Base-by-base conservation (phyloP, 2,888 invertebrate genomes). In the Macrophya annulata region DNA sequence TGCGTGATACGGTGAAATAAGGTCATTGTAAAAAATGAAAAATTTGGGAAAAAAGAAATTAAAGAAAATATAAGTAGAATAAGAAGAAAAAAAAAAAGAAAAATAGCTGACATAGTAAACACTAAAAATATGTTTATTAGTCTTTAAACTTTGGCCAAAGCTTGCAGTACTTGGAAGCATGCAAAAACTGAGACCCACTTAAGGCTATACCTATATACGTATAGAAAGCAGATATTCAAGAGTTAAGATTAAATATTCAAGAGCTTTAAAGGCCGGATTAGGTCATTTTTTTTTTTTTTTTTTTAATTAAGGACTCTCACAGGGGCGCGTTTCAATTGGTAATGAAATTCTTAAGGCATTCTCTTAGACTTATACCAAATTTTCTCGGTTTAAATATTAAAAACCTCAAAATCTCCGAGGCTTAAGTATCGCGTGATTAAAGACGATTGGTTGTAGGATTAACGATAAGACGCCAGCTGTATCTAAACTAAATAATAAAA, bases 241-340 rank as follows among this genome's bases (percentile, higher is more conserved):
- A 68, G 68, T 6, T 68, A 37, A 68, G 68, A 9, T 74, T 21
- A 45, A 74, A 74, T 71, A 71, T 71, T 71, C 71, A 71, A n/a
- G 9, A 6, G 71, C 40, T 6, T 43, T 71, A 71, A 71, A 31
- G 71, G n/a, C 40, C 9, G 71, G 71, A 71, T 71, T 71, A 71
- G 71, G 71, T 71, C 40, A 71, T 31, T 71, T 71, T 71, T 71
- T 68, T 31, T 31, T 68, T 40, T 31, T 71, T 71, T 71, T 71
- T 68, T 31, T 31, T 68, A 71, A 71, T 71, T 40, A 71, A 71
- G 71, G 71, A 40, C 71, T 71, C 17, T 40, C 17, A 37, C n/a
- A n/a, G n/a, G 9, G 40, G 25, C 71, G 21, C 71, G 71, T 37
- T 71, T 71, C 71, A 71, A 71, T 71, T 40, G 71, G 40, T 71